Evolutionary conservation across 1,140 invertebrate genomes (phyloP), one percentile per base, ranked within the genome.

Genomic region (Marisa cornuarietis): DNA sequence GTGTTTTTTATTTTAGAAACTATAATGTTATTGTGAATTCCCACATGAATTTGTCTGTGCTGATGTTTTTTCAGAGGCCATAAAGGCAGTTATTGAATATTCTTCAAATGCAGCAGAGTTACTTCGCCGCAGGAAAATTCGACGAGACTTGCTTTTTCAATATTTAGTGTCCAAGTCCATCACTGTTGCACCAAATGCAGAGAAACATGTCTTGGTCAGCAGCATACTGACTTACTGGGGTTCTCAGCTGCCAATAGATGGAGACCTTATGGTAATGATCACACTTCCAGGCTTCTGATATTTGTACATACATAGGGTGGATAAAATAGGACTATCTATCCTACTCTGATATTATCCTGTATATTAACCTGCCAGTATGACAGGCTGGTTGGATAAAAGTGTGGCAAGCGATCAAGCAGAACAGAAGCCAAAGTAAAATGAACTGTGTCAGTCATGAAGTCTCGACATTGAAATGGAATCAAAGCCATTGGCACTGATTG

Each of bases 101-200:
- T 83, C 82, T 61, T 65, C 83, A 66, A 81, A 76, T 65, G 74
- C 85, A 49, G 68, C 42, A 16, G 81, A 86, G 58, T 77, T 88
- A 31, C 75, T 88, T 22, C 82, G 78, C 20, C 82, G 87, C 51
- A 85, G 84, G 73, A 88, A 86, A 80, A 66, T 88, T 5, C 84
- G 80, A n/a, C 83, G 84, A 62, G 85, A 88, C 66, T 6, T 85
- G 16, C 76, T 88, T 16, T 85, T 88, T 69, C 82, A 83, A 69
- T 88, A 88, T 58, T 71, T 88, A 22, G 78, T 54, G 2, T 79
- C 81, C 22, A 82, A 84, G 49, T 73, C 74, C 18, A 61, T 87
- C 9, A 61, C 78, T 52, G 81, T 83, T 26, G 75, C 78, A 42
- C 76, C 79, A 6, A 81, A 68, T 71, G 62, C 78, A n/a, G 82